Conservation (phyloP, 2,888 invertebrate genomes). For the Pristionchus japonicus region DNA sequence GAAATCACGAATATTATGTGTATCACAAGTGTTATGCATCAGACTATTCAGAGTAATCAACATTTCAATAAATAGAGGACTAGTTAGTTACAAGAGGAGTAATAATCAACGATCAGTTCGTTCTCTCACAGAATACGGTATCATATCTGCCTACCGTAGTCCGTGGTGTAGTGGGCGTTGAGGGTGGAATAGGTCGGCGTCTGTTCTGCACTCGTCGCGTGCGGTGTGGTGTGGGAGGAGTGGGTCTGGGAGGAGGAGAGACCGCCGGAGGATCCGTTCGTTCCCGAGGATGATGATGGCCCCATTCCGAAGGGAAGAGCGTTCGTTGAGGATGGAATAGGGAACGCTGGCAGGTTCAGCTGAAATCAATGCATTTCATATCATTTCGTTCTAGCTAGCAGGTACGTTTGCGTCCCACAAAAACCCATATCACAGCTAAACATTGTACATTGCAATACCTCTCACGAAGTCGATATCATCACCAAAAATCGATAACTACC, state of each 20-base stretch:
- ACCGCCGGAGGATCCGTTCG: conserved; percentile 21
- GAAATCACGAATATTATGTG: neutral
- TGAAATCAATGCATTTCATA: neutral
- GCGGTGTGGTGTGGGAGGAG: conserved; percentile 29
- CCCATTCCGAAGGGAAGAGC: neutral
- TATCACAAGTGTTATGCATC: conserved; percentile 8
- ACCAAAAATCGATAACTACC: neutral
- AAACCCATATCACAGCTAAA: too few species aligned
- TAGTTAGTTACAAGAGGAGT: neutral
- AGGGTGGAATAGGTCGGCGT: conserved; percentile 45
- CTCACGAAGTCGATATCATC: neutral
- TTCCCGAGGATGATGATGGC: neutral
- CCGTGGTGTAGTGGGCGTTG: neutral
- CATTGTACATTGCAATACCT: neutral
- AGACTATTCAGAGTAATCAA: conserved; percentile 3
- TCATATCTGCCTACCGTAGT: conserved; percentile 43
- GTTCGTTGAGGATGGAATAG: neutral
- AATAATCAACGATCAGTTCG: neutral
- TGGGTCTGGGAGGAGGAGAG: conserved; percentile 34
- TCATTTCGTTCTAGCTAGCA: too few species aligned
- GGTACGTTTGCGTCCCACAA: neutral
- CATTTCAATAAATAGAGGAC: neutral
- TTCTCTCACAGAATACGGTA: neutral
- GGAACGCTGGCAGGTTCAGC: conserved; percentile 36
- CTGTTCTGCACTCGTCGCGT: conserved; percentile 41